phyloP scores from a whole-genome alignment of 1,140 invertebrate species.

The Myzus persicae region DNA sequence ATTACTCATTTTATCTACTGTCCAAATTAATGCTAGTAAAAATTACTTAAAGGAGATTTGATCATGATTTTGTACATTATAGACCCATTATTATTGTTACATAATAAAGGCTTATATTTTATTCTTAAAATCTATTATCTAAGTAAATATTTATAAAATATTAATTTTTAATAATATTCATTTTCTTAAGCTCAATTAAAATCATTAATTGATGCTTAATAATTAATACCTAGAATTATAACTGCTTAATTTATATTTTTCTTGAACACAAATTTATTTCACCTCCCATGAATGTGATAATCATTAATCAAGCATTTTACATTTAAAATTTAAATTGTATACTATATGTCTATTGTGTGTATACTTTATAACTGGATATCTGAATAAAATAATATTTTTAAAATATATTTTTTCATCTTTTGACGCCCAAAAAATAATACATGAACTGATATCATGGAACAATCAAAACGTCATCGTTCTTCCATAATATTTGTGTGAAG shows the following conservation, averaged over 20 bases:
- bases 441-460: not conserved
- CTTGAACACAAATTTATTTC: not conserved
- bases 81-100: not conserved
- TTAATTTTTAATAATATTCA: not conserved
- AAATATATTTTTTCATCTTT: not conserved
- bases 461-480: not conserved
- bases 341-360: too few relatives aligned
- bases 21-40: not conserved
- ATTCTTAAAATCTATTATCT: not conserved
- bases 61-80: not conserved
- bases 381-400: too few relatives aligned
- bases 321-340: not conserved
- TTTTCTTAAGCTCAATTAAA: not conserved
- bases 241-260: not conserved
- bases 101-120: not conserved
- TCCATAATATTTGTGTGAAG: constrained; percentile 14
- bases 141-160: not conserved
- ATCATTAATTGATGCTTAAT: not conserved
- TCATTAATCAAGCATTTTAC: not conserved
- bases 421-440: not conserved
- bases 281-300: too few relatives aligned
- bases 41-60: not conserved
- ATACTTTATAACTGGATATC: too few relatives aligned
- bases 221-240: too few relatives aligned
- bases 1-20: not conserved